Evolutionary conservation across 2,888 invertebrate genomes (phyloP).

Genomic region (Steinernema hermaphroditum): DNA sequence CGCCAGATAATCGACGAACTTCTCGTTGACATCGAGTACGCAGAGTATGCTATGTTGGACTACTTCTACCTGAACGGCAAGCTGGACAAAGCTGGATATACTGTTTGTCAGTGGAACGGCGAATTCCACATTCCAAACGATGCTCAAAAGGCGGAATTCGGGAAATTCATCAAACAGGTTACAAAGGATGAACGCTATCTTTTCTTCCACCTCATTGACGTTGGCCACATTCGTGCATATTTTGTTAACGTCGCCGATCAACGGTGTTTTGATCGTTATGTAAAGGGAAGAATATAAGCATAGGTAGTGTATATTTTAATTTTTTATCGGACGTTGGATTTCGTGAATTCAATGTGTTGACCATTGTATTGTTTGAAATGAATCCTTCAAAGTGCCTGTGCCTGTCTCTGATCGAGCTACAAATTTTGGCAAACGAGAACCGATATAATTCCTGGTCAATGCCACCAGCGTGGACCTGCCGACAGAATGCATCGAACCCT

Average conservation of each 20-base stretch:
- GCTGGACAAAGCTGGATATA: conserved; percentile 41
- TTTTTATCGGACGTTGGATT: too few relatives aligned
- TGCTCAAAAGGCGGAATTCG: not conserved
- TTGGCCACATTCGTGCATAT: not conserved
- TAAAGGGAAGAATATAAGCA: not conserved
- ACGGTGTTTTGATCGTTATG: conserved; percentile 13
- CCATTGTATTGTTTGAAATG: too few relatives aligned
- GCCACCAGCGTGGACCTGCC: too few relatives aligned
- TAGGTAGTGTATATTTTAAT: too few relatives aligned
- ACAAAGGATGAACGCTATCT: conserved; percentile 4
- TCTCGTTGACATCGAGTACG: conserved; percentile 45
- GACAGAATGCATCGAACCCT: too few relatives aligned
- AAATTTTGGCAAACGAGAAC: too few relatives aligned
- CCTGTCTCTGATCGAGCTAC: too few relatives aligned
- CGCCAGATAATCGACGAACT: conserved; percentile 40
- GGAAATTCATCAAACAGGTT: conserved; percentile 6
- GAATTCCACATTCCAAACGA: conserved; percentile 12
- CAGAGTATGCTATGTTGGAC: conserved; percentile 42
- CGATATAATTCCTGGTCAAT: too few relatives aligned
- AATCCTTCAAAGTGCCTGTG: too few relatives aligned
- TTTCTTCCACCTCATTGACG: not conserved
- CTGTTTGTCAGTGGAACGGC: conserved; percentile 43
- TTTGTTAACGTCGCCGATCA: conserved; percentile 10
- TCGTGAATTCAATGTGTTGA: too few relatives aligned
- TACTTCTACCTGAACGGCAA: conserved; percentile 40